phyloP scores from a whole-genome alignment of 1,140 invertebrate species.

The Mactra quadrangularis region DNA sequence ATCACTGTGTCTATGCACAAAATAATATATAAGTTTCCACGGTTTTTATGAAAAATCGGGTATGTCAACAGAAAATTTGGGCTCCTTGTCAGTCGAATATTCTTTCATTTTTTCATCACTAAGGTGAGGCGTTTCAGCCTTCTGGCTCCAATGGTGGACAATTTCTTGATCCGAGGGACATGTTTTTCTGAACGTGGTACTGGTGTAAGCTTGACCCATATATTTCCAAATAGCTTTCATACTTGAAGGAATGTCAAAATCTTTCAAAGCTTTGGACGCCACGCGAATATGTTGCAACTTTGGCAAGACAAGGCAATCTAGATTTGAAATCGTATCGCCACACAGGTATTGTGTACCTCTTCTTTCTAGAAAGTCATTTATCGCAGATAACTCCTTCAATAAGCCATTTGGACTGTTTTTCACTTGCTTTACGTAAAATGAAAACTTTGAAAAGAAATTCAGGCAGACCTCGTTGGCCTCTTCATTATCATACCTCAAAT shows the following conservation, averaged over 20 bases:
- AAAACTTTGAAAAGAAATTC: slow-evolving; percentile 87
- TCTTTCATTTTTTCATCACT: slow-evolving; percentile 79
- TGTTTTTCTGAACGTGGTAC: slow-evolving; percentile 86
- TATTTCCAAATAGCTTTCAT: slow-evolving; percentile 87
- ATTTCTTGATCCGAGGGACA: slow-evolving; percentile 88
- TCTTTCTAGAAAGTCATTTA: slow-evolving; percentile 83
- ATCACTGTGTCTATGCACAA: too few species aligned
- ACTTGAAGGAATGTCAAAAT: slow-evolving; percentile 86
- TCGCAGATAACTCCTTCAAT: slow-evolving; percentile 81
- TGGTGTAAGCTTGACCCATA: slow-evolving; percentile 86
- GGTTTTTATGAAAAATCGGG: slow-evolving; percentile 53
- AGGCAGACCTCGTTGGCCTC: slow-evolving; percentile 84
- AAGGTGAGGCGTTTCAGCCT: slow-evolving; percentile 82
- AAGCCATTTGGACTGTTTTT: slow-evolving; percentile 84
- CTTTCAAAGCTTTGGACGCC: slow-evolving; percentile 85
- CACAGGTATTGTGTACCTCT: slow-evolving; percentile 83
- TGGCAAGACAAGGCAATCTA: slow-evolving; percentile 86
- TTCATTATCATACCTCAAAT: slow-evolving; percentile 83
- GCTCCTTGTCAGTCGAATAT: slow-evolving; percentile 74
- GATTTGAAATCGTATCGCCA: slow-evolving; percentile 83
- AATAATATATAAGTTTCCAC: too few species aligned
- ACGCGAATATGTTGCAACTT: slow-evolving; percentile 87
- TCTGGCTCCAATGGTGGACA: slow-evolving; percentile 86
- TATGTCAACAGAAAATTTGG: slow-evolving; percentile 70
- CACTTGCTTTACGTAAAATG: slow-evolving; percentile 86